Evolutionary conservation across 2,113 vertebrate species (phyloP), one percentile per base, ranked within the genome.

Genomic region (Carassius auratus): DNA sequence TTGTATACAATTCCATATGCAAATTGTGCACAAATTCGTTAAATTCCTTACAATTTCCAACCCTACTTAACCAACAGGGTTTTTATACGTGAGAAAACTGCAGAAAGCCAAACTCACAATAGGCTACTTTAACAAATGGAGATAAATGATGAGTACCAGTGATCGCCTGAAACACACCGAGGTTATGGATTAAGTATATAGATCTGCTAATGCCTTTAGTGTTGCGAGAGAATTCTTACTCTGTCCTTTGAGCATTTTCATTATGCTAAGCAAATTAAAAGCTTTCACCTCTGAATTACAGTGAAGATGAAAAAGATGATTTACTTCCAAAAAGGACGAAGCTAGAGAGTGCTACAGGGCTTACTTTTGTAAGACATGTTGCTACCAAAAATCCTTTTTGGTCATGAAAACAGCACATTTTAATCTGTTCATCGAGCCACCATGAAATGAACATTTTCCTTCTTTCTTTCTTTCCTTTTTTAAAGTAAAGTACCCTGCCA

Each of bases 171-270:
- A 61, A 80, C 78, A 26, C 38, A 33, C 17, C 8, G 45, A 30
- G 79, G 79, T 69, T 81, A 81, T 50, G 17, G 62, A 81, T 66
- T 50, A 68, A 69, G 62, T 66, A 69, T 81, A 69, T 68, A 66
- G 79, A 81, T 68, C 79, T 68, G 26, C 48, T 81, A 81, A 81
- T 68, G 79, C 17, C 45, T 69, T 81, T 69, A 69, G 79, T 81
- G 26, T 52, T 50, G 61, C 42, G 3, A 36, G 62, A 52, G 79
- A 23, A 81, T 81, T 81, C 52, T 81, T 69, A 52, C 17, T 50
- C 17, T 66, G 10, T 52, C 17, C 76, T 76, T 57, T 71, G 64
- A 57, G 55, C 30, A 69, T 50, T 85, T 42, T 85, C 45, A 85
- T 68, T 85, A 77, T 59, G 62, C 50, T 21, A 55, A 71, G 77